Conservation (phyloP, 2,113 vertebrate species). For the Suricata suricatta region DNA sequence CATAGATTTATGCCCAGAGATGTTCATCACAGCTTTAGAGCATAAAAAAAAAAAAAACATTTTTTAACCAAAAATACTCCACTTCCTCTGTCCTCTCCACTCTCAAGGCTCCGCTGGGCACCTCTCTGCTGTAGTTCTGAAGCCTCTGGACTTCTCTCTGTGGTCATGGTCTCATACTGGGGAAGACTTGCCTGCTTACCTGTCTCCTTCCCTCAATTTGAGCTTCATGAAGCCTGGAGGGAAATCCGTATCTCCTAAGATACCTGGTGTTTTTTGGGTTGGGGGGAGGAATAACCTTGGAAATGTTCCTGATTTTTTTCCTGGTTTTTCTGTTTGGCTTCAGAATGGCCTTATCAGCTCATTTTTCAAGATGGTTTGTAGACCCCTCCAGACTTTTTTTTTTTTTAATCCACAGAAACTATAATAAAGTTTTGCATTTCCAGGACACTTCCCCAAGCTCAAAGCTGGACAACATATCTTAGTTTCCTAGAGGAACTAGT, state of each 20-base stretch:
- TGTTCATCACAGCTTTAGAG: background rate
- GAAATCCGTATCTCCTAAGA: background rate
- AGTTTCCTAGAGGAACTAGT: background rate
- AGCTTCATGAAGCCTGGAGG: conserved; percentile 26
- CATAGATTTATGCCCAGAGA: background rate
- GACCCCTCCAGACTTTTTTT: background rate
- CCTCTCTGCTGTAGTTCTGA: background rate
- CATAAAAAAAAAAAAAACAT: background rate
- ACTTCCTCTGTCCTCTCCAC: background rate
- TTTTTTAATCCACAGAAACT: background rate
- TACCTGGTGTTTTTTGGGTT: background rate
- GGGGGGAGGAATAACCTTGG: background rate
- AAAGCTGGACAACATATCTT: conserved; percentile 1
- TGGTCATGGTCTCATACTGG: background rate
- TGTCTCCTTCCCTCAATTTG: background rate
- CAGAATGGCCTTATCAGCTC: background rate
- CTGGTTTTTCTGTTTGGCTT: conserved; percentile 34
- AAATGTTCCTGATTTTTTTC: conserved; percentile 6
- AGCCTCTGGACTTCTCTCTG: background rate
- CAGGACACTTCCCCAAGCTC: background rate
- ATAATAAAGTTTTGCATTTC: conserved; percentile 26
- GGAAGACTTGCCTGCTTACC: background rate
- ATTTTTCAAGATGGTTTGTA: background rate
- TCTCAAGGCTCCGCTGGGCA: background rate
- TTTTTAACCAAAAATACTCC: background rate